Conservation (phyloP, 2,797 vertebrate species). For the Holocentrus rufus region DNA sequence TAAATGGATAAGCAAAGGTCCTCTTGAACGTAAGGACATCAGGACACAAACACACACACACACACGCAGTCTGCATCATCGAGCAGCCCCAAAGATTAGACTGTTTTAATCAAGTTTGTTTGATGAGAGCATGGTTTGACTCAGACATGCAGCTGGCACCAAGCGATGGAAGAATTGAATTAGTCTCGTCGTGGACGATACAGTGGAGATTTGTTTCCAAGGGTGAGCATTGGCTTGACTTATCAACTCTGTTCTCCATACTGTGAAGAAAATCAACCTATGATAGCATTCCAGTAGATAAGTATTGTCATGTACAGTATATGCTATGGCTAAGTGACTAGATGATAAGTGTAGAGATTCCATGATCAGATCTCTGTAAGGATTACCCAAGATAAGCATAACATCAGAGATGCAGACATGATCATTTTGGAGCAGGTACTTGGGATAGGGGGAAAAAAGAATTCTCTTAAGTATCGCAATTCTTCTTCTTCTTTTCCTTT, state of each 20-base stretch:
- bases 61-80: constrained; percentile 50
- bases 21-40: constrained; percentile 55
- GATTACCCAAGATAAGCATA: background rate
- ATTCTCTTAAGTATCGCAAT: no score
- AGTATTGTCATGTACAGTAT: background rate
- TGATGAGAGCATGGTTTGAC: constrained; percentile 71
- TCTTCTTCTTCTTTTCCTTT: no score
- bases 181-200: constrained; percentile 57
- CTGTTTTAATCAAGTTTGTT: constrained; percentile 77
- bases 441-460: no score
- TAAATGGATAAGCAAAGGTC: constrained; percentile 63
- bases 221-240: constrained; percentile 8
- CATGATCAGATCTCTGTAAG: background rate
- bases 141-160: constrained; percentile 68
- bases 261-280: background rate
- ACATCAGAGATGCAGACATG: background rate
- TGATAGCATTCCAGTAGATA: background rate
- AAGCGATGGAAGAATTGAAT: constrained; percentile 67
- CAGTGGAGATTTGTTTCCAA: constrained; percentile 44
- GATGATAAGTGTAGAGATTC: background rate
- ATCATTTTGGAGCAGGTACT: constrained; percentile 25
- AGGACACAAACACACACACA: constrained; percentile 31
- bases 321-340: background rate
- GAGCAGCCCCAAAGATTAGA: constrained; percentile 66
- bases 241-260: constrained; percentile 16